Conservation (phyloP, 2,113 vertebrate genomes). For the Camelus dromedarius region DNA sequence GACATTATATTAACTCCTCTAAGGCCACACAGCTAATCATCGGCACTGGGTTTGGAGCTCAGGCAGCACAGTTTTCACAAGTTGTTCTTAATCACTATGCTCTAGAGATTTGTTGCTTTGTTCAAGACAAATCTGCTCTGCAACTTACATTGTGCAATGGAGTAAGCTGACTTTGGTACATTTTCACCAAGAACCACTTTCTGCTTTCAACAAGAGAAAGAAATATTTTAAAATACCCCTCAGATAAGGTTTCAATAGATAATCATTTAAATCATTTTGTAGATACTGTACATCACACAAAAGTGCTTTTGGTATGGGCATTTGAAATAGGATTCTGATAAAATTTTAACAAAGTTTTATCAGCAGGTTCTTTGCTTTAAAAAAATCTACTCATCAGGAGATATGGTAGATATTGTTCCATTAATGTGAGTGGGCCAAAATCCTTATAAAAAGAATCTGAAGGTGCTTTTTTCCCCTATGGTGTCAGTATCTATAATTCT, state of each 20-base stretch:
- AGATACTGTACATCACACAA: neutral
- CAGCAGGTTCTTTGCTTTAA: neutral
- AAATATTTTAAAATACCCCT: slow-evolving; percentile 1
- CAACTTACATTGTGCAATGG: neutral
- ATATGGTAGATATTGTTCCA: neutral
- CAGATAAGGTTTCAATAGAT: neutral
- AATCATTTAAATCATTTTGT: slow-evolving; percentile 8
- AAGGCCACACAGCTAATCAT: neutral
- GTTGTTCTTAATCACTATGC: neutral
- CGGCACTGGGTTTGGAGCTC: neutral
- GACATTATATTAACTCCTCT: neutral
- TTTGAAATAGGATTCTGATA: slow-evolving; percentile 30
- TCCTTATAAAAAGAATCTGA: slow-evolving; percentile 21
- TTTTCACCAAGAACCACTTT: neutral
- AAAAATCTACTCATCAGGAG: neutral
- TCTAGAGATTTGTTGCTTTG: neutral
- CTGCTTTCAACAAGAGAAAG: neutral
- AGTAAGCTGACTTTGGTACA: neutral
- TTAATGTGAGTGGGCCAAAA: neutral
- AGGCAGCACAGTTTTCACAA: neutral
- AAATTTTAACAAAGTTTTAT: slow-evolving; percentile 42
- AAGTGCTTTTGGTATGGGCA: neutral
- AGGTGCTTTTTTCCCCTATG: neutral
- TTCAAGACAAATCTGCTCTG: neutral
- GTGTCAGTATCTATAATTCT: slow-evolving; percentile 25